Evolutionary conservation across 2,113 vertebrate species (phyloP).

Genomic region (Tachysurus fulvidraco): DNA sequence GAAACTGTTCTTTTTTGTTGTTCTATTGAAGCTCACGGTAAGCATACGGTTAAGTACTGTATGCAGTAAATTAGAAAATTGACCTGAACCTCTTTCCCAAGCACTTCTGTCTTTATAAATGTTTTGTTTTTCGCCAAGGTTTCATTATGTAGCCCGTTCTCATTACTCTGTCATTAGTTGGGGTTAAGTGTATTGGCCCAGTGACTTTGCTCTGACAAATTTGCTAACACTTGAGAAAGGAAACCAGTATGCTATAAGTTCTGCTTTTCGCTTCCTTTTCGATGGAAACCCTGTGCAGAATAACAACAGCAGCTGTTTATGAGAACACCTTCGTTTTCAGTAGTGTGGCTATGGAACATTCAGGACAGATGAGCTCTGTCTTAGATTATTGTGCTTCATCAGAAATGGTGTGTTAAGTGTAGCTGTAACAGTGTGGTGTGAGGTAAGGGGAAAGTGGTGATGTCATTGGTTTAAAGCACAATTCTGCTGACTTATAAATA

Average conservation of each 20-base stretch:
- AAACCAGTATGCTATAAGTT: constrained; percentile 18
- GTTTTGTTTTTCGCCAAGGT: neutral
- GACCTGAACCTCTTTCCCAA: neutral
- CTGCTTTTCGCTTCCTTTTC: constrained; percentile 21
- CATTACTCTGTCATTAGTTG: neutral
- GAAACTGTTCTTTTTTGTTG: neutral
- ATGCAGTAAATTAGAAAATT: neutral
- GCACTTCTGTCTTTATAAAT: neutral
- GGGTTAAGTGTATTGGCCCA: constrained; percentile 16
- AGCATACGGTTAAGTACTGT: neutral
- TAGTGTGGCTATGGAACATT: neutral
- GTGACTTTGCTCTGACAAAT: constrained; percentile 15
- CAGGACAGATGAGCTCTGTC: constrained; percentile 29
- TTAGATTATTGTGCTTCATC: neutral
- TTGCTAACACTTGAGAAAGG: constrained; percentile 18
- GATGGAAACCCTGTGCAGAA: neutral
- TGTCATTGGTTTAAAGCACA: constrained; percentile 50
- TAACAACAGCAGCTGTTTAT: constrained; percentile 14
- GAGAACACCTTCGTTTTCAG: neutral
- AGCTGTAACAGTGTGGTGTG: constrained; percentile 39
- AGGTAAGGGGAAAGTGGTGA: constrained; percentile 55
- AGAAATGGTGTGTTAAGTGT: constrained; percentile 10
- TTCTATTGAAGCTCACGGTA: neutral
- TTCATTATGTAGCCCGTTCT: neutral
- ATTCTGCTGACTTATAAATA: constrained; percentile 26